Evolutionary conservation across 1,140 invertebrate species (phyloP).

Genomic region (Calephelis virginiensis): DNA sequence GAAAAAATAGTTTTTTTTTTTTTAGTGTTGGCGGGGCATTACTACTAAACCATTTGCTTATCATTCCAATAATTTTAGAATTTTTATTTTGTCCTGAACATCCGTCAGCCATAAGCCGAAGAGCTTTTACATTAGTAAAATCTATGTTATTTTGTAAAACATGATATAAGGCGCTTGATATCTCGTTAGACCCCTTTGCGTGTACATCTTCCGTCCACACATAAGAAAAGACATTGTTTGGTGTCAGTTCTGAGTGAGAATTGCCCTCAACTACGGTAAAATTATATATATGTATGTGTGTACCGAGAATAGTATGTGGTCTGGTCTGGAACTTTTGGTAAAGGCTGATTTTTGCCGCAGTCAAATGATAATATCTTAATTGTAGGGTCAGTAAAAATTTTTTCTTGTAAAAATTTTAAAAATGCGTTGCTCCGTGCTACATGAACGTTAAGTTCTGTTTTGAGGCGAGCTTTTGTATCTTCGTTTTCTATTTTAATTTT

Average conservation of each 20-base stretch:
- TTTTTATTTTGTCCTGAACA: slow-evolving; percentile 45
- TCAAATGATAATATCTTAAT: not conserved
- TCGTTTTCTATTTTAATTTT: not conserved
- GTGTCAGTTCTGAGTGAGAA: slow-evolving; percentile 19
- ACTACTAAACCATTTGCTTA: slow-evolving; percentile 27
- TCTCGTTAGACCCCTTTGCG: slow-evolving; percentile 3
- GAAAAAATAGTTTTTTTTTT: slow-evolving; percentile 33
- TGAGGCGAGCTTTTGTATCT: not conserved
- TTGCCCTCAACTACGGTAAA: slow-evolving; percentile 24
- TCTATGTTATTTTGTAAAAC: slow-evolving; percentile 4
- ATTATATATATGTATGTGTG: too few species aligned
- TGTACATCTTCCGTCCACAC: slow-evolving; percentile 14
- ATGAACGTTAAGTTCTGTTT: not conserved
- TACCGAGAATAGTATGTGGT: too few species aligned
- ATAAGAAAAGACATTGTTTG: slow-evolving; percentile 19
- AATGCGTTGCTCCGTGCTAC: not conserved
- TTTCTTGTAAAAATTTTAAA: not conserved
- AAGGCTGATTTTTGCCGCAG: too few species aligned
- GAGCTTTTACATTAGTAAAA: not conserved
- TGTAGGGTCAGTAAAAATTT: slow-evolving; percentile 1
- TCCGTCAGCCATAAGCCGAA: slow-evolving; percentile 31
- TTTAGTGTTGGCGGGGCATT: not conserved
- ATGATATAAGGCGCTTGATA: not conserved
- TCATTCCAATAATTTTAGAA: slow-evolving; percentile 29
- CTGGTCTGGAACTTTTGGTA: not conserved